Percentiles rank a stretch among this genome's conserved stretches.
Conservation (phyloP, 2,797 vertebrate species). For the Poeciliopsis turneri region DNA sequence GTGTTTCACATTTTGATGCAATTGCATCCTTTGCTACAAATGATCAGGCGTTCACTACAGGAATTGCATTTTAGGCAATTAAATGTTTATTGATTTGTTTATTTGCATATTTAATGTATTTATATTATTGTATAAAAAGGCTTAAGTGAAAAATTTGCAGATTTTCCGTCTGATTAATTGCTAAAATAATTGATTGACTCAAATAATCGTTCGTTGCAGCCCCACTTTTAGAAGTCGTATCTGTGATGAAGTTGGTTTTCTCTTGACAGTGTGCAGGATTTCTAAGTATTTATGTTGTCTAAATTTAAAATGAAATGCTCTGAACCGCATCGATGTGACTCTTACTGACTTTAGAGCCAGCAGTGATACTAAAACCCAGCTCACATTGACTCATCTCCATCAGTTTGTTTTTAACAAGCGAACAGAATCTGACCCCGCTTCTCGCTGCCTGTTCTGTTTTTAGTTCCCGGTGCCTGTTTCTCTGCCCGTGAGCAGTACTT, state of each 20-base stretch:
- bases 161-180: no score
- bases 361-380: background rate
- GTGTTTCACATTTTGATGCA: no score
- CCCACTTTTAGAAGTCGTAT: background rate
- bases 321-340: background rate
- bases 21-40: no score
- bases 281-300: background rate
- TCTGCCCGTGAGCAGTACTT: conserved; percentile 55
- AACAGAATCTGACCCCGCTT: conserved; percentile 42
- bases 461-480: conserved; percentile 55
- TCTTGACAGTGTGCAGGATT: background rate
- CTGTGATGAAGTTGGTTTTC: background rate
- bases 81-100: no score
- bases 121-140: no score
- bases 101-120: background rate
- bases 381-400: background rate
- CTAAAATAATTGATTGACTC: no score
- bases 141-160: no score
- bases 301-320: background rate
- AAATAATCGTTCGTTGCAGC: no score
- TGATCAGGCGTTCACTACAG: no score
- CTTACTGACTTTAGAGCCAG: background rate
- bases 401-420: conserved; percentile 26
- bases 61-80: no score
- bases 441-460: conserved; percentile 63